phyloP scores from a whole-genome alignment of 2,113 vertebrate genomes.

The Oryzias melastigma region DNA sequence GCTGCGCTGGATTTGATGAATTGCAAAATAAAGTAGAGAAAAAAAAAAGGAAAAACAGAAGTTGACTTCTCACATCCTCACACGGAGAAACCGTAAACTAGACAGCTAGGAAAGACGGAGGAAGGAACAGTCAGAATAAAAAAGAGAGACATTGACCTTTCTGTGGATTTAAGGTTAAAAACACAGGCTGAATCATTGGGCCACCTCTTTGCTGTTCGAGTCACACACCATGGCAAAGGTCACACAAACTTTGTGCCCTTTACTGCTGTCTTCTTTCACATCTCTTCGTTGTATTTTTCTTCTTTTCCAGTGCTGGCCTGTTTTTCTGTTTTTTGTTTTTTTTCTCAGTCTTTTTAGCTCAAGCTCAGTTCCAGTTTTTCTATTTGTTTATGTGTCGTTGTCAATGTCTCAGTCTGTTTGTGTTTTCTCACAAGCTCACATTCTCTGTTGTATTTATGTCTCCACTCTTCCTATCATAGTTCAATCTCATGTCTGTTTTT shows the following conservation, averaged over 20 bases:
- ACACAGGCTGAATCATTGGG: constrained; percentile 30
- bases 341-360: constrained; percentile 30
- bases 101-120: constrained; percentile 1
- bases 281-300: constrained; percentile 5
- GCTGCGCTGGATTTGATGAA: constrained; percentile 3
- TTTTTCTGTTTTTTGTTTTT: neutral
- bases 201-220: constrained; percentile 18
- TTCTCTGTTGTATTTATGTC: constrained; percentile 23
- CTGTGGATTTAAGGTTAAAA: constrained; percentile 22
- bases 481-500: constrained; percentile 9
- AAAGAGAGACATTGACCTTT: constrained; percentile 52
- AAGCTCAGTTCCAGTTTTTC: constrained; percentile 36
- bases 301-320: constrained; percentile 11
- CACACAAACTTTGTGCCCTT: constrained; percentile 35
- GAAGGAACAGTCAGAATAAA: constrained; percentile 25
- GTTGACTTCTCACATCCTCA: neutral
- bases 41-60: neutral
- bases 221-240: constrained; percentile 19
- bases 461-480: constrained; percentile 23
- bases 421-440: constrained; percentile 18
- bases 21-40: neutral
- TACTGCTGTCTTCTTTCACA: constrained; percentile 22
- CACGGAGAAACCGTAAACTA: constrained; percentile 8
- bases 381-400: constrained; percentile 46
- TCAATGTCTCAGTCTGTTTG: constrained; percentile 33